phyloP scores from a whole-genome alignment of 1,140 invertebrate species.

The Bradynema listronoti region DNA sequence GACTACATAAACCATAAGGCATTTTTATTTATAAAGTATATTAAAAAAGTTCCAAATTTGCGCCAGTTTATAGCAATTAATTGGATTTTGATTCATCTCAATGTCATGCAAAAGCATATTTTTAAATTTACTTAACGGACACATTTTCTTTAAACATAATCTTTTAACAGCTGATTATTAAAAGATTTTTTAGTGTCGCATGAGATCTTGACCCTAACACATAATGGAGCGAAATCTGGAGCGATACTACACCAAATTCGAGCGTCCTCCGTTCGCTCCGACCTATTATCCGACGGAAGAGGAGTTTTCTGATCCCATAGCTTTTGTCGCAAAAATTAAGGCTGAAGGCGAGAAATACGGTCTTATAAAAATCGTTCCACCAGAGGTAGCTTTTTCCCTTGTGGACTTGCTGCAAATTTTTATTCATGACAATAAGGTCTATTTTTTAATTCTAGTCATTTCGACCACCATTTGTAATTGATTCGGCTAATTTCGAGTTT shows the following conservation, averaged over 20 bases:
- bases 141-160: no score
- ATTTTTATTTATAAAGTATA: no score
- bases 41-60: no score
- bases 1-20: no score
- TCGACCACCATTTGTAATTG: conserved; percentile 94
- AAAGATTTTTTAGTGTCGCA: no score
- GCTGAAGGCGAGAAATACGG: conserved; percentile 80
- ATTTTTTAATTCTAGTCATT: conserved; percentile 68
- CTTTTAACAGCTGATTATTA: no score
- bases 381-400: conserved; percentile 60
- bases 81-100: no score
- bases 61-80: no score
- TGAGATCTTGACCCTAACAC: no score
- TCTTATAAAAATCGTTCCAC: conserved; percentile 89
- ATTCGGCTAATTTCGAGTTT: conserved; percentile 83
- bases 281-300: conserved; percentile 79
- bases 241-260: conserved; percentile 26
- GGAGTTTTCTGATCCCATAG: conserved; percentile 84
- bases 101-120: no score
- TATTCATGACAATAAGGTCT: background rate
- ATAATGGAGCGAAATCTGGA: conserved; percentile 25
- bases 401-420: background rate
- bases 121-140: no score
- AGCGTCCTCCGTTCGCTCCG: conserved; percentile 27
- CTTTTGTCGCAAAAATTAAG: conserved; percentile 83